A percentile compares a stretch with the other conserved stretches of the same genome.
phyloP scores from a whole-genome alignment of 2,113 vertebrate genomes.

The Zosterops borbonicus region DNA sequence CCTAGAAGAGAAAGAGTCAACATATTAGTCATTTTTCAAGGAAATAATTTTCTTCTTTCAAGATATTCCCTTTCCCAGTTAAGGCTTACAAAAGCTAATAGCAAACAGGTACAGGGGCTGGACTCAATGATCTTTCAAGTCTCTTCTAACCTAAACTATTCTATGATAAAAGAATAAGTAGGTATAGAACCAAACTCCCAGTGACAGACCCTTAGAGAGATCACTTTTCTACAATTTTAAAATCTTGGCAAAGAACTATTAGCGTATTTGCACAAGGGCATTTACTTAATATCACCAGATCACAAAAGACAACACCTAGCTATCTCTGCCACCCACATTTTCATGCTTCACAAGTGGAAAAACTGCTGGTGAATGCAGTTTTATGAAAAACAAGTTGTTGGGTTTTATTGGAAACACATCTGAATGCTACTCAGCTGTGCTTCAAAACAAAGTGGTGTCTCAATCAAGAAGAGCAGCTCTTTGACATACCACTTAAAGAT shows the following conservation, averaged over 20 bases:
- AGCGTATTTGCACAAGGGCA: not conserved
- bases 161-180: not conserved
- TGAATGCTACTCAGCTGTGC: constrained; percentile 29
- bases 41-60: not conserved
- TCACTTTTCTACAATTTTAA: not conserved
- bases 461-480: constrained; percentile 44
- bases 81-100: not conserved
- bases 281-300: not conserved
- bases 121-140: not conserved
- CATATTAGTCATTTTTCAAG: constrained; percentile 31
- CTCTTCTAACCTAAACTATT: not conserved
- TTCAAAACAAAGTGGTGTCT: constrained; percentile 46
- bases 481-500: constrained; percentile 46
- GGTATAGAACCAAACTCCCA: not conserved
- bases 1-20: constrained; percentile 79
- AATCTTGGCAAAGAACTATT: not conserved
- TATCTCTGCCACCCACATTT: constrained; percentile 16
- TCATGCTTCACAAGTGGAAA: not conserved
- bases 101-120: not conserved
- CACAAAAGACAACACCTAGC: constrained; percentile 25
- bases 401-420: not conserved
- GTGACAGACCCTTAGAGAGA: not conserved
- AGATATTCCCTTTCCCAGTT: not conserved
- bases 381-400: constrained; percentile 9
- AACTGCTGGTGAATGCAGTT: constrained; percentile 38